Evolutionary conservation across 1,140 invertebrate genomes (phyloP).

Genomic region (Teleopsis dalmanni): DNA sequence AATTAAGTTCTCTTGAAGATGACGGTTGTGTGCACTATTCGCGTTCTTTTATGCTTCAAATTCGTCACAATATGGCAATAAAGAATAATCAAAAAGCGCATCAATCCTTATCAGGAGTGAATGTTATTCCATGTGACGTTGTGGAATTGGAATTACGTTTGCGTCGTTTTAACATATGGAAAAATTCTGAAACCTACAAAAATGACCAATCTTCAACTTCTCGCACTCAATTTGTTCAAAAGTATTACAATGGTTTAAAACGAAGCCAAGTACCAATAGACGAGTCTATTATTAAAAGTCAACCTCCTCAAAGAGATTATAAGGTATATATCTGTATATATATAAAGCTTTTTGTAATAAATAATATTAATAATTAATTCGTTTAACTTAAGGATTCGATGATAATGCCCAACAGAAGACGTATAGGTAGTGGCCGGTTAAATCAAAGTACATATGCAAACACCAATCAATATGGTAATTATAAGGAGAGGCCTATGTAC

Average conservation of each 20-base stretch:
- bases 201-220: not conserved
- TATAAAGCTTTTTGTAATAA: not conserved
- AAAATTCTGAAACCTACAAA: not conserved
- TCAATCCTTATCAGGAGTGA: slow-evolving; percentile 16
- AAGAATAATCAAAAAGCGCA: slow-evolving; percentile 10
- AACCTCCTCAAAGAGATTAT: slow-evolving; percentile 33
- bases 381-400: slow-evolving; percentile 10
- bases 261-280: slow-evolving; percentile 18
- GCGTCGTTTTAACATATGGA: slow-evolving; percentile 35
- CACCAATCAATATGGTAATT: not conserved
- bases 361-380: not conserved
- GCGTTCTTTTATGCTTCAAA: slow-evolving; percentile 25
- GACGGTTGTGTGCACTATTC: slow-evolving; percentile 17
- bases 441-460: slow-evolving; percentile 29
- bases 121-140: slow-evolving; percentile 31
- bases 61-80: slow-evolving; percentile 28
- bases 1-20: not conserved
- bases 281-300: slow-evolving; percentile 37
- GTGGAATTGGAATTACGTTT: slow-evolving; percentile 36
- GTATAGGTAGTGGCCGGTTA: slow-evolving; percentile 38
- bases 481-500: not conserved
- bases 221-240: not conserved
- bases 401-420: slow-evolving; percentile 35
- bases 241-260: slow-evolving; percentile 7
- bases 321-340: slow-evolving; percentile 23